These are phyloP conservation scores for Tachina grossa DNA, from an alignment of 2,888 invertebrate genomes.

Conservation along the genomic window DNA sequence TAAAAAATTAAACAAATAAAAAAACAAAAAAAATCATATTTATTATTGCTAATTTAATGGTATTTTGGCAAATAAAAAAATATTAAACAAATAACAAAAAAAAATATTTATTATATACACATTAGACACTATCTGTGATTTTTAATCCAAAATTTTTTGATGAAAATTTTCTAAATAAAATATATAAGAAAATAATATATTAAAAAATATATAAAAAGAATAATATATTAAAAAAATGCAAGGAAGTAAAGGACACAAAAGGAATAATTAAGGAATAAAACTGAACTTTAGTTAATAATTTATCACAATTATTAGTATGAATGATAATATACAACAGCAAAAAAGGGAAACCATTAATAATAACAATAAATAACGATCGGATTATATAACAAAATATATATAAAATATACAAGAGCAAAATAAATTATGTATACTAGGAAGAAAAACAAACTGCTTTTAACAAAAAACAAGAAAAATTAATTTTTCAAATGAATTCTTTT, in stretches of 20 bases:
- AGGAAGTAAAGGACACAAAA: conserved; percentile 71
- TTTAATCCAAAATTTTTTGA: conserved; percentile 84
- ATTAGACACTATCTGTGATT: conserved; percentile 84
- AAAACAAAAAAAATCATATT: conserved; percentile 69
- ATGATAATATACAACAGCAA: conserved; percentile 69
- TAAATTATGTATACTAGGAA: conserved; percentile 71
- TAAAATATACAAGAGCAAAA: conserved; percentile 64
- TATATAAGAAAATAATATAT: conserved; percentile 73
- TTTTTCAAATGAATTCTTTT: conserved; percentile 13
- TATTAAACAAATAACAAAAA: conserved; percentile 64
- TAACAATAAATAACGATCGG: conserved; percentile 67
- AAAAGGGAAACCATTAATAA: conserved; percentile 71
- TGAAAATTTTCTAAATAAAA: conserved; percentile 81
- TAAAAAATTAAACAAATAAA: conserved; percentile 21
- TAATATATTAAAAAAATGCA: conserved; percentile 68
- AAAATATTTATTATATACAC: conserved; percentile 79
- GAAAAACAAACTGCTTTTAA: conserved; percentile 55
- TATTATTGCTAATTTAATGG: conserved; percentile 73
- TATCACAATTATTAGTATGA: conserved; percentile 62
- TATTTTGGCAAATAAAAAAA: conserved; percentile 70
- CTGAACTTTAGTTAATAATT: conserved; percentile 72
- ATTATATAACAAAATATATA: conserved; percentile 66
- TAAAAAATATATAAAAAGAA: conserved; percentile 69
- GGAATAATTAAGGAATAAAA: conserved; percentile 72
- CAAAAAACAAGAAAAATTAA: neutral